phyloP scores from a whole-genome alignment of 2,797 vertebrate genomes.

The Trematomus bernacchii region DNA sequence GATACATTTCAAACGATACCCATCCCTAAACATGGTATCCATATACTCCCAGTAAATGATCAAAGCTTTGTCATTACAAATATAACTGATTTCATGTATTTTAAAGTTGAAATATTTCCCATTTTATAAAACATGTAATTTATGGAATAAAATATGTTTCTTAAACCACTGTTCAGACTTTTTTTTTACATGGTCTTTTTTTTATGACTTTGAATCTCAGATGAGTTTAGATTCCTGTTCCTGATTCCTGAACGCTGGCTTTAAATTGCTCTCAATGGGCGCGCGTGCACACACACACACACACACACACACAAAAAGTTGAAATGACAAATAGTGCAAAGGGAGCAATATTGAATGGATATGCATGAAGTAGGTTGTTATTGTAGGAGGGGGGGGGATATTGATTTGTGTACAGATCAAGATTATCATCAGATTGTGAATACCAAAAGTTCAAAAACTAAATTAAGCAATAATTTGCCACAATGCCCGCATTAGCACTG shows the following conservation, averaged over 20 bases:
- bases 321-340: not conserved
- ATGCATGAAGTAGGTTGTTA: not conserved
- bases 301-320: not conserved
- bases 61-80: not conserved
- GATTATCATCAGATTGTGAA: too few species aligned
- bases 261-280: not conserved
- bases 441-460: too few species aligned
- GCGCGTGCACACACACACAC: not conserved
- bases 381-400: not conserved
- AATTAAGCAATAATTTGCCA: too few species aligned
- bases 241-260: not conserved
- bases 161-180: not conserved
- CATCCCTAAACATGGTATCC: not conserved
- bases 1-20: too few species aligned
- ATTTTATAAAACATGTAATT: conserved; percentile 18
- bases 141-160: conserved; percentile 32
- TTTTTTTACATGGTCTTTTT: not conserved
- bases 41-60: not conserved
- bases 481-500: too few species aligned
- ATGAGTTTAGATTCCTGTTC: too few species aligned
- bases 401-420: too few species aligned
- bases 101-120: conserved; percentile 1
- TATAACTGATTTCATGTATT: conserved; percentile 11
- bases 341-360: not conserved
- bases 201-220: not conserved